Conservation (phyloP, 2,113 vertebrate genomes). For the Erythrolamprus reginae region DNA sequence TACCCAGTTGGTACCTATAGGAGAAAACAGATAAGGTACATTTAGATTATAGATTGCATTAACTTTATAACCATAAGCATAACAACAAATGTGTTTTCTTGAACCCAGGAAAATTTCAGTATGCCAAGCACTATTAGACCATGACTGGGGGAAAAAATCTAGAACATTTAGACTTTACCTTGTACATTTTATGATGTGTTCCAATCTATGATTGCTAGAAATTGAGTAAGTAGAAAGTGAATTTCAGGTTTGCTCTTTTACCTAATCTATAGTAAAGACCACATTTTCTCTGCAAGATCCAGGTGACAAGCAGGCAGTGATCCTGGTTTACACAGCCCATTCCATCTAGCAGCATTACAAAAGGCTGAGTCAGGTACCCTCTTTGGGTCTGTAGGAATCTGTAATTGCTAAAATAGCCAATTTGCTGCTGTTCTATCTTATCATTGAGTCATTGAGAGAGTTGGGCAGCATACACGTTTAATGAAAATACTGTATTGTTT, state of each 20-base stretch:
- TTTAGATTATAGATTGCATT: not conserved
- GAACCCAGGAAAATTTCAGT: not conserved
- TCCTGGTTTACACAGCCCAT: not conserved
- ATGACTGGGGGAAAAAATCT: not conserved
- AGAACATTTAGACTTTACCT: not conserved
- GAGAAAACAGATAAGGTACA: constrained; percentile 5
- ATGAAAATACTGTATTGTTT: too few species aligned
- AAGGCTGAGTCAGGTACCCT: not conserved
- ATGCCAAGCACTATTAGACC: not conserved
- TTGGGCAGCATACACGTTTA: not conserved
- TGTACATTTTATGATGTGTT: not conserved
- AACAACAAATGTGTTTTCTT: not conserved
- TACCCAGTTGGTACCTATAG: constrained; percentile 56
- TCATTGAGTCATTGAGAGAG: not conserved
- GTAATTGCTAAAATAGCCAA: not conserved
- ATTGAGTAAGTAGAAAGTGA: not conserved
- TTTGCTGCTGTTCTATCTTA: not conserved
- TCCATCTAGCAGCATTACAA: not conserved
- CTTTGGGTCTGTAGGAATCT: not conserved
- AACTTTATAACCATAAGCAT: not conserved
- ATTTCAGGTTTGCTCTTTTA: not conserved
- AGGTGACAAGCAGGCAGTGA: not conserved
- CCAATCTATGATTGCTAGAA: not conserved
- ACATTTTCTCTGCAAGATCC: not conserved
- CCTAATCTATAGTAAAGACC: not conserved